Evolutionary conservation across 2,888 invertebrate genomes (phyloP), one percentile per base, ranked within the genome.

Genomic region (Dryococelus australis): DNA sequence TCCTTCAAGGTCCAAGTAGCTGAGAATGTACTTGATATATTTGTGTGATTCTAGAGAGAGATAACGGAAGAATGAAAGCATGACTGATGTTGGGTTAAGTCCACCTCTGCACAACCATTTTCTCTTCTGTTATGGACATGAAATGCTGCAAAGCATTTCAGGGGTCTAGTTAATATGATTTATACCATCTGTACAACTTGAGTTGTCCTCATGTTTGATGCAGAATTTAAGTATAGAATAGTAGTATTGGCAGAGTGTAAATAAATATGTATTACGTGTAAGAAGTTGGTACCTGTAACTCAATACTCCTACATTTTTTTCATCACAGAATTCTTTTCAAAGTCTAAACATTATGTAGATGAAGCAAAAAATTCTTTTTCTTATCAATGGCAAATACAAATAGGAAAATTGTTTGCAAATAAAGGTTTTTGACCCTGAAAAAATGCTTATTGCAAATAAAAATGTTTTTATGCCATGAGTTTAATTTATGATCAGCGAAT

Each of bases 261-360:
- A 65, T 83, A 83, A 83, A 83, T 83, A 83, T 43, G 43, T 83
- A 43, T 83, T 24, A 83, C 28, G 43, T 83, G 83, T 83, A 83
- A 43, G 83, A 83, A 83, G 83, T 83, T 83, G 83, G 83, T 83
- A 83, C 83, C 83, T 83, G 83, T 83, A 43, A 43, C 28, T 35
- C 28, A 43, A 83, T 83, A 83, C 83, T 83, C 83, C 28, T 35
- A 83, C 28, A 43, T 83, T 83, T 83, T 5, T 83, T 83, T 65
- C 65, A 65, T 65, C 65, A 65, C 65, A 65, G 8, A 65, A n/a
- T 65, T 65, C 12, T 51, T n/a, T 65, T 65, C 65, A 65, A 35
- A 65, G 20, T 65, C 13, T 65, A 24, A 47, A 24, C 65, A n/a
- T 24, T 65, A 24, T 24, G 16, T 20, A 65, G 20, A n/a, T n/a